phyloP scores from a whole-genome alignment of 2,113 vertebrate genomes.

The Burhinus oedicnemus region DNA sequence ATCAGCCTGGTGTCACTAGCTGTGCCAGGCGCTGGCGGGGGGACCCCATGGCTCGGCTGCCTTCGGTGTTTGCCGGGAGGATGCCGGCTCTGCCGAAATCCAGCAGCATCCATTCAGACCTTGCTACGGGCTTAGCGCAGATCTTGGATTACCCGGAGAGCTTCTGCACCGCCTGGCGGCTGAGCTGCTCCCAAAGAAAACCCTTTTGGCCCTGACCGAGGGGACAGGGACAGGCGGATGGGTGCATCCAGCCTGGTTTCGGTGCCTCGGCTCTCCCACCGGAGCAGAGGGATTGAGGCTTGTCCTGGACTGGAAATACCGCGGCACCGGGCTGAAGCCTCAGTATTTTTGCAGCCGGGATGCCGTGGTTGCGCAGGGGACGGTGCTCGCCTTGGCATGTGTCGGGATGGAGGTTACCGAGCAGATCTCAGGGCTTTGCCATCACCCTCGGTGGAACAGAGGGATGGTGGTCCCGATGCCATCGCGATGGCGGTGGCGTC shows the following conservation, averaged over 20 bases:
- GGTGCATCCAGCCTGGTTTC: fast-evolving
- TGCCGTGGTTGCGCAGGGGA: background rate
- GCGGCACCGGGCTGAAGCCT: fast-evolving
- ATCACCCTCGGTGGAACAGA: background rate
- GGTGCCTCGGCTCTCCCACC: fast-evolving
- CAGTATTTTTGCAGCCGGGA: background rate
- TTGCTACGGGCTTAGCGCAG: fast-evolving
- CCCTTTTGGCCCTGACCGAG: fast-evolving
- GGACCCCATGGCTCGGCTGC: background rate
- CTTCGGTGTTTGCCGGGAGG: background rate
- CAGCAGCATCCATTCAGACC: background rate
- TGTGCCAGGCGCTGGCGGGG: background rate
- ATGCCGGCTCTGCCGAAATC: background rate
- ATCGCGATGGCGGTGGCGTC: fast-evolving
- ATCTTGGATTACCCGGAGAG: background rate
- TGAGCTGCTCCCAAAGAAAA: background rate
- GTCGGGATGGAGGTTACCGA: background rate
- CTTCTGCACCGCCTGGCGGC: fast-evolving
- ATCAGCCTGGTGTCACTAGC: background rate
- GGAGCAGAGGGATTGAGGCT: background rate
- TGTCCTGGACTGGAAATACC: background rate
- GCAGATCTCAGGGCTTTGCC: background rate
- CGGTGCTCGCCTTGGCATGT: fast-evolving
- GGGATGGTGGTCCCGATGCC: background rate
- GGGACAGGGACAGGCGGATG: fast-evolving